Base-by-base conservation (phyloP, 2,888 invertebrate species). In the Dolichopus griseipennis region DNA sequence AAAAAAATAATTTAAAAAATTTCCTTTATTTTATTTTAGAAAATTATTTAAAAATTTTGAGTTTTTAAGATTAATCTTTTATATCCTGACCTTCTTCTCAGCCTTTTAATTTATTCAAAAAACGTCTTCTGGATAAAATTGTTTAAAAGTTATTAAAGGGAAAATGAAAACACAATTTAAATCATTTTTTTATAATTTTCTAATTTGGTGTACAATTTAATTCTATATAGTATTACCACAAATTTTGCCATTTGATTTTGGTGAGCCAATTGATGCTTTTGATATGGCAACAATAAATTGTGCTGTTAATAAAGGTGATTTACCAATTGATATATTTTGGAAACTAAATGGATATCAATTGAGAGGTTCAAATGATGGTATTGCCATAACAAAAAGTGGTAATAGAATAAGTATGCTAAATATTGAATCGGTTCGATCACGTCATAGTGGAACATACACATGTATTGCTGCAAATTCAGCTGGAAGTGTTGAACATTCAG, bases 241-340 rank as follows among this genome's bases (percentile, higher is more conserved):
- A 78, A 84, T 86, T 72, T 79, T 83, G 70, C 85, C 85, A 67
- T 86, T 86, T 74, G 79, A 81, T 65, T 85, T 85, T 74, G 84
- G 84, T 71, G 83, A 84, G 67, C 82, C 84, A 61, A 79, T 84
- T 65, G 84, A 84, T 77, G 83, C 83, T 65, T 84, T 84, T 68
- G 85, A 85, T 76, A 82, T 84, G 77, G 82, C 84, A 65, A 83
- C 84, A 63, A 81, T 85, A 8, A 82, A 83, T 72, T 86, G 86
- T 75, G 83, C 83, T 61, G 83, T 85, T 69, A 80, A 83, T 70
- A 84, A 85, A 74, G 86, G 88, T 65, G 88, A 88, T 69, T 65
- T 85, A 65, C 89, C 89, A 7, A 78, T 90, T 71, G 84, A 84
- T 70, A 86, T 90, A 66, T 81, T 80, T 21, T 89, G 88, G 88